A percentile compares a stretch with the other conserved stretches of the same genome.
Conservation (phyloP, 2,113 vertebrate species). For the Macroglossus sobrinus region DNA sequence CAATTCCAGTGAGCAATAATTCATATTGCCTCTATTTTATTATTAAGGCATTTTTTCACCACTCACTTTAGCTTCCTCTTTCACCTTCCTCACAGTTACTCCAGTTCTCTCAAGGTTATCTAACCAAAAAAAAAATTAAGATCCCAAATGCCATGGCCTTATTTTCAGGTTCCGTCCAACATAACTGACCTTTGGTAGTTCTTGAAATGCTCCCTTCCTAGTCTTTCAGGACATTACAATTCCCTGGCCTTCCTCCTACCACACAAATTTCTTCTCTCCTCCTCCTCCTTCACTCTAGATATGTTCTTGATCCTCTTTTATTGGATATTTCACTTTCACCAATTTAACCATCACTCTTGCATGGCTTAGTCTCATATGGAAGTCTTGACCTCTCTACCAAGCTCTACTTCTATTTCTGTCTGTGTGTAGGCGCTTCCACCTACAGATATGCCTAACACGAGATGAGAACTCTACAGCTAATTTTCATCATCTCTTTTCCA, state of each 20-base stretch:
- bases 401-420: neutral
- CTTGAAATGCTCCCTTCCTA: neutral
- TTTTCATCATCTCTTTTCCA: neutral
- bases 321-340: neutral
- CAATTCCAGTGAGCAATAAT: neutral
- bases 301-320: neutral
- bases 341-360: neutral
- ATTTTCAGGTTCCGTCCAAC: neutral
- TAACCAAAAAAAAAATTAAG: neutral
- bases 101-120: neutral
- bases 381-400: neutral
- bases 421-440: neutral
- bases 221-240: neutral
- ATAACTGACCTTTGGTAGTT: neutral
- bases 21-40: neutral
- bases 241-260: neutral
- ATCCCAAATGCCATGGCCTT: neutral
- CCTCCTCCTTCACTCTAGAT: neutral
- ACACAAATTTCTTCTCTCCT: neutral
- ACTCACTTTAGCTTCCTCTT: neutral
- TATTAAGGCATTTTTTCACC: neutral
- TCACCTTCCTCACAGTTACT: neutral
- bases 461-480: neutral
- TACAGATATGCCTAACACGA: neutral
- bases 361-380: neutral